Evolutionary conservation across 1,140 invertebrate species (phyloP), one percentile per base, ranked within the genome.

Genomic region (Harpegnathos saltator): DNA sequence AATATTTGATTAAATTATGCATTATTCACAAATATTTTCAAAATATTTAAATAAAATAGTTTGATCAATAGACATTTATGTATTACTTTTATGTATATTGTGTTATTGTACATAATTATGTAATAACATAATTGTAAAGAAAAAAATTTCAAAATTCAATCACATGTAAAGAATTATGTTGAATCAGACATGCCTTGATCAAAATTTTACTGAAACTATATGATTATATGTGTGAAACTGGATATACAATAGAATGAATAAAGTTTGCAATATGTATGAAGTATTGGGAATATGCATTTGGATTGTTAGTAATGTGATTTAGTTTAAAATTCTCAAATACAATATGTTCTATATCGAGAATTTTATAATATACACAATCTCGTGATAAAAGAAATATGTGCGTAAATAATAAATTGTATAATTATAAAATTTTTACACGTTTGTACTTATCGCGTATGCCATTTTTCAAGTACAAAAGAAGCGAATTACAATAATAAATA

Each of bases 401-500:
- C 48, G 24, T 69, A 69, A 69, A 80, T 80, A 50, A 75, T 26
- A 12, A 44, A 56, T 68, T 78, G 33, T 80, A 48, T 80, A 80
- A 78, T 78, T 58, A 17, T 80, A 69, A n/a, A 77, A 56, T 38
- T 26, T 69, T 80, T 69, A 80, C n/a, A 29, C 1, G 24, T 69
- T 80, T 58, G 14, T 80, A 69, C 12, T 22, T 78, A 69, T 26
- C 11, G 33, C 33, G 3, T 80, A 48, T 7, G n/a, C 17, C 7
- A 58, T 0, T 44, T 33, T 69, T n/a, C 52, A 80, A 69, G 33
- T 78, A 68, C 22, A 78, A 58, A 66, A 44, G 19, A 68, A 68
- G 14, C 19, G 15, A 61, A 68, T 78, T 68, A 80, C n/a, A 77
- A 26, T 69, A 68, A 58, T 66, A 68, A 66, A 78, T 68, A 78